Percentiles rank a stretch among this genome's conserved stretches.
These are phyloP conservation scores for Puma concolor DNA, from an alignment of 2,113 vertebrate species.

Conservation along the genomic window DNA sequence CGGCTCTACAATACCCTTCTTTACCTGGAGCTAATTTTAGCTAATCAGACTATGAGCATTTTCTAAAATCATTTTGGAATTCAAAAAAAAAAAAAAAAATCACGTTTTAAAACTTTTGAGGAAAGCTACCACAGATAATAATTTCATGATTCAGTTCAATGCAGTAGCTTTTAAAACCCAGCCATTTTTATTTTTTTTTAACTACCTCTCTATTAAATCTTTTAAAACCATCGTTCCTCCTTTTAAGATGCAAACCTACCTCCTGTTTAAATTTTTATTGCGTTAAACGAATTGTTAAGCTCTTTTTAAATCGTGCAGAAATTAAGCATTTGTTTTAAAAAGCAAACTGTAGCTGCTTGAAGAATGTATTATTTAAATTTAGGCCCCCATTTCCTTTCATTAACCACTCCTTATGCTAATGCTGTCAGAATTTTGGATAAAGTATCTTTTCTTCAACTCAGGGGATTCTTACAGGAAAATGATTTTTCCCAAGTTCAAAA, in stretches of 20 bases:
- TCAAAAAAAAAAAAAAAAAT: neutral
- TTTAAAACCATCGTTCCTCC: neutral
- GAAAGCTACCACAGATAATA: conserved; percentile 29
- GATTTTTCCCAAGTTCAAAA: conserved; percentile 9
- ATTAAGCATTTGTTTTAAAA: conserved; percentile 26
- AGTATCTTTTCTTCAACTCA: conserved; percentile 51
- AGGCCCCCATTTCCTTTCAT: conserved; percentile 3
- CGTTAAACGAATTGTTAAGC: neutral
- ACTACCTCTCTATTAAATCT: conserved; percentile 6
- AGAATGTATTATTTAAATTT: conserved; percentile 60
- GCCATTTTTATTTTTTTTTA: conserved; percentile 19
- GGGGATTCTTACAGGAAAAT: conserved; percentile 25
- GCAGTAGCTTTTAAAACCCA: conserved; percentile 36
- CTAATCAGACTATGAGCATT: conserved; percentile 54
- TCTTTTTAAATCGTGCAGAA: conserved; percentile 34
- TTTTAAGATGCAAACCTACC: neutral
- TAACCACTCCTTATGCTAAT: conserved; percentile 47
- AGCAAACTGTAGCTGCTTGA: conserved; percentile 35
- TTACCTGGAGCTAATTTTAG: conserved; percentile 61
- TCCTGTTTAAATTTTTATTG: conserved; percentile 8
- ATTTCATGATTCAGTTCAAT: conserved; percentile 45
- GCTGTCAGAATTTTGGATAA: conserved; percentile 47
- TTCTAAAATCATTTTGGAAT: conserved; percentile 61
- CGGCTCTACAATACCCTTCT: neutral
- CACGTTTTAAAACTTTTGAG: conserved; percentile 18